A percentile compares a stretch with the other conserved stretches of the same genome.
Conservation (phyloP, 2,888 invertebrate species). For the Caenorhabditis sulstoni region DNA sequence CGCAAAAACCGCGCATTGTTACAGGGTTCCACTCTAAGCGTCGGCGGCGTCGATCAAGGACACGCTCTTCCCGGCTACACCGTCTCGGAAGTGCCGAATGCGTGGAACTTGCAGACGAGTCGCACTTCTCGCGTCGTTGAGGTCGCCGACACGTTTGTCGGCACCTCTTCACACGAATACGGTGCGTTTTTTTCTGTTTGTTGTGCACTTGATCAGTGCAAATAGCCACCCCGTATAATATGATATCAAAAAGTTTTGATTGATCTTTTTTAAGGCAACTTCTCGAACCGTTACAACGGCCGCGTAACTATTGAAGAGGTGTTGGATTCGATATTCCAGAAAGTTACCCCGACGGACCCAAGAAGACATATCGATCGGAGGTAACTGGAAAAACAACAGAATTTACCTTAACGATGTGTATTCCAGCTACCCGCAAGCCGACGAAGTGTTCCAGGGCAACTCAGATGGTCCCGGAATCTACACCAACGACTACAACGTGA, state of each 20-base stretch:
- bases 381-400: conserved; percentile 27
- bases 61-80: conserved; percentile 77
- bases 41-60: conserved; percentile 42
- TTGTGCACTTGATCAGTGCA: conserved; percentile 50
- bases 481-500: conserved; percentile 75
- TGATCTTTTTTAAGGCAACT: conserved; percentile 52
- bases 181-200: conserved; percentile 55
- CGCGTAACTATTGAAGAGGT: conserved; percentile 90
- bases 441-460: conserved; percentile 68
- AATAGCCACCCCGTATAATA: conserved; percentile 11
- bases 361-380: conserved; percentile 65
- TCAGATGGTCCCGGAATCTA: conserved; percentile 78
- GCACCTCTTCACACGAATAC: conserved; percentile 66
- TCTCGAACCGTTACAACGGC: conserved; percentile 73
- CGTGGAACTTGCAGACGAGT: conserved; percentile 76
- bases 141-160: conserved; percentile 81
- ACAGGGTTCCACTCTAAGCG: conserved; percentile 49
- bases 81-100: conserved; percentile 78
- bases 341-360: conserved; percentile 86
- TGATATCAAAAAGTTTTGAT: conserved; percentile 13
- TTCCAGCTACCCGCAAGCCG: conserved; percentile 50
- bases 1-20: conserved; percentile 21
- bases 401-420: background rate
- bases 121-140: conserved; percentile 78
- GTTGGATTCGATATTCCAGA: conserved; percentile 88